A percentile compares a stretch with the other conserved stretches of the same genome.
These are phyloP conservation scores for Zhuqinia jingwanae DNA, from an alignment of 2,888 invertebrate species.

Conservation along the genomic window DNA sequence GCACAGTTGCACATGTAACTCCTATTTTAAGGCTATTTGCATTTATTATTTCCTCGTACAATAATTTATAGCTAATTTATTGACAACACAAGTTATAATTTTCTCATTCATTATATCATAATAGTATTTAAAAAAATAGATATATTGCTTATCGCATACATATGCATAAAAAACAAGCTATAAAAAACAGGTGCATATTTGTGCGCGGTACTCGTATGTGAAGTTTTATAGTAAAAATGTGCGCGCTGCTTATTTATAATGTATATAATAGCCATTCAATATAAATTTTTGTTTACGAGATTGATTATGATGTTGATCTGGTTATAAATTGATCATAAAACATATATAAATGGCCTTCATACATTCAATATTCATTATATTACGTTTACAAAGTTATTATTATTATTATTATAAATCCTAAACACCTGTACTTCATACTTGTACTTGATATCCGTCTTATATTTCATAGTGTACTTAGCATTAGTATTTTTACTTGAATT, in stretches of 20 bases:
- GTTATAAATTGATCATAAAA: conserved; percentile 39
- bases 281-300: conserved; percentile 21
- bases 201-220: too few relatives aligned
- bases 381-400: too few relatives aligned
- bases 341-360: conserved; percentile 16
- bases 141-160: too few relatives aligned
- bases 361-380: too few relatives aligned
- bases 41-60: conserved; percentile 40
- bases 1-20: background rate
- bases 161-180: too few relatives aligned
- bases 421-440: too few relatives aligned
- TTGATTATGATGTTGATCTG: conserved; percentile 39
- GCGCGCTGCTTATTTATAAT: too few relatives aligned
- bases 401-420: too few relatives aligned
- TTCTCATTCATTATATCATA: background rate
- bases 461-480: too few relatives aligned
- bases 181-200: too few relatives aligned
- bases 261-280: background rate
- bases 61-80: conserved; percentile 25
- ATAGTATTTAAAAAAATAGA: background rate
- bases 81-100: conserved; percentile 11
- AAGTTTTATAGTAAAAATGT: too few relatives aligned
- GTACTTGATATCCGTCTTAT: too few relatives aligned
- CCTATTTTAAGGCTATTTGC: conserved; percentile 35
- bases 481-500: background rate